Percentiles rank a stretch among this genome's conserved stretches.
phyloP scores from a whole-genome alignment of 2,888 invertebrate species.

The Aleiodes leptofemur region DNA sequence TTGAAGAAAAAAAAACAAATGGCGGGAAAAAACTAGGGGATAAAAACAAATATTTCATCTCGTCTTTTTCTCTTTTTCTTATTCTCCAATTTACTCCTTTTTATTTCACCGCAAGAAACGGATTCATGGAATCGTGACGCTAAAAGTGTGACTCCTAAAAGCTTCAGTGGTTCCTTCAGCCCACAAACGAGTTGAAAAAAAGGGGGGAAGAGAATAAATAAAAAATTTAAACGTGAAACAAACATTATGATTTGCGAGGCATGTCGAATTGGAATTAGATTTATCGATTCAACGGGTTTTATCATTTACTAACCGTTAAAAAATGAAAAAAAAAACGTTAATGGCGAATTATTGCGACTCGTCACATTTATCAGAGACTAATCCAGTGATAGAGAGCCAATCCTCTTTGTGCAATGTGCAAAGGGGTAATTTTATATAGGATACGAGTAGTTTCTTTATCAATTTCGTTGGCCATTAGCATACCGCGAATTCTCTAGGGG shows the following conservation, averaged over 20 bases:
- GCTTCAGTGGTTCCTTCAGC: too few relatives aligned
- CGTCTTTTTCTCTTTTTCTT: too few relatives aligned
- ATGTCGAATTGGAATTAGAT: constrained; percentile 38
- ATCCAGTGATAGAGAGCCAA: constrained; percentile 42
- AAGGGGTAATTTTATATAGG: constrained; percentile 35
- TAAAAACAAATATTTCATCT: too few relatives aligned
- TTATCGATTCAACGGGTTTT: constrained; percentile 38
- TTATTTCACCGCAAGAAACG: background rate
- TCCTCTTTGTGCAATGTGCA: constrained; percentile 24
- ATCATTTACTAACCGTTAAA: constrained; percentile 23
- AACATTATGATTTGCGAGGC: constrained; percentile 44
- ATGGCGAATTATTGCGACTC: constrained; percentile 69
- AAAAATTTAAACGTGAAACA: constrained; percentile 10
- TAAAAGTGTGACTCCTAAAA: constrained; percentile 1
- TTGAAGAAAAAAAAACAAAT: too few relatives aligned
- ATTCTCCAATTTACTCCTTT: too few relatives aligned
- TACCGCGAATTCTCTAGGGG: constrained; percentile 40
- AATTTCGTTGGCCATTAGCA: constrained; percentile 35
- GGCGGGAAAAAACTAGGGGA: too few relatives aligned
- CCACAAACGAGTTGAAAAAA: too few relatives aligned
- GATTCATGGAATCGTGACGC: constrained; percentile 33
- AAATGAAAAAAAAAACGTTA: constrained; percentile 59
- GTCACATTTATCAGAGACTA: constrained; percentile 48
- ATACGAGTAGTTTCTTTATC: constrained; percentile 29
- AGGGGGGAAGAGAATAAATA: background rate